A percentile compares a stretch with the other conserved stretches of the same genome.
Conservation (phyloP, 1,140 invertebrate species). For the Leptinotarsa texana region DNA sequence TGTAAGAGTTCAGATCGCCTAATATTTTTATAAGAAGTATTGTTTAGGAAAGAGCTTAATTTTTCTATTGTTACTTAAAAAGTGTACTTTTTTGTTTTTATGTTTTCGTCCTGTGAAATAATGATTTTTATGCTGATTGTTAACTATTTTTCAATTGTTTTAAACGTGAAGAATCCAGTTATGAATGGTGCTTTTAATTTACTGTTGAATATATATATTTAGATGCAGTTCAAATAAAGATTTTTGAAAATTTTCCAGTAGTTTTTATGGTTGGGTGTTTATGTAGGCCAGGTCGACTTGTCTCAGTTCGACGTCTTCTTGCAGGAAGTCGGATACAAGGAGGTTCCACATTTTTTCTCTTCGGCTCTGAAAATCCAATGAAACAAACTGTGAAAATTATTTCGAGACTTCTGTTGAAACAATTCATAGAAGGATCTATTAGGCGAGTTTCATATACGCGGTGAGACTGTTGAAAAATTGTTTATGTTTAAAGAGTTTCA, state of each 20-base stretch:
- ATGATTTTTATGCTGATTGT: conserved; percentile 26
- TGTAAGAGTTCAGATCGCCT: conserved; percentile 12
- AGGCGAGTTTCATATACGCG: too few species aligned
- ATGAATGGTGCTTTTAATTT: conserved; percentile 32
- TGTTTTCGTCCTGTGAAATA: conserved; percentile 10
- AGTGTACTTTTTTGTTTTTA: conserved; percentile 17
- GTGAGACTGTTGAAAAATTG: too few species aligned
- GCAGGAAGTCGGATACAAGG: conserved; percentile 24
- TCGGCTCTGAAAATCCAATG: conserved; percentile 17
- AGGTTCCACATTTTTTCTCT: conserved; percentile 23
- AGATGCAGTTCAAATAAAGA: conserved; percentile 31
- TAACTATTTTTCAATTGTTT: conserved; percentile 26
- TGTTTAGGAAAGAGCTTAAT: conserved; percentile 18
- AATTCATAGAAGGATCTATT: too few species aligned
- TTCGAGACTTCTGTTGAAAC: not conserved
- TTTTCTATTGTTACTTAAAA: conserved; percentile 26
- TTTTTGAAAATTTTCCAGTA: conserved; percentile 1
- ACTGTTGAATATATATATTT: conserved; percentile 27
- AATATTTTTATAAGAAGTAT: conserved; percentile 29
- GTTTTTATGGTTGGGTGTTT: conserved; percentile 30
- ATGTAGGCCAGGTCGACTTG: conserved; percentile 33
- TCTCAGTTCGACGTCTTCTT: conserved; percentile 34
- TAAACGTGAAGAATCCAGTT: conserved; percentile 21
- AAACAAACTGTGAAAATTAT: not conserved
- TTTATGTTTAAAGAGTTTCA: too few species aligned